A percentile compares a stretch with the other conserved stretches of the same genome.
Evolutionary conservation across 2,888 invertebrate species (phyloP).

Genomic region (Ypsolopha sequella): DNA sequence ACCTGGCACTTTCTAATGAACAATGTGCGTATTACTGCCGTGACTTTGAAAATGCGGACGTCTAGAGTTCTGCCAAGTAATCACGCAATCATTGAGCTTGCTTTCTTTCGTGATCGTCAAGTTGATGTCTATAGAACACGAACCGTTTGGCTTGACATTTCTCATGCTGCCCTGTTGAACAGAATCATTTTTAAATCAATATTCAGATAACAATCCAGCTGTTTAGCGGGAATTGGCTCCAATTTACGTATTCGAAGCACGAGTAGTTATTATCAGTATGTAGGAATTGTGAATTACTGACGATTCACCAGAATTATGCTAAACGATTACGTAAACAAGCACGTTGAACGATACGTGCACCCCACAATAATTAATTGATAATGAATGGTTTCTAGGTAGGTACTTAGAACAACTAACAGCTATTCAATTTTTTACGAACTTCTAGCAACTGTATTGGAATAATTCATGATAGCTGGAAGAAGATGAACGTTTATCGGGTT

Average conservation of each 20-base stretch:
- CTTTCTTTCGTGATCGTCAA: not conserved
- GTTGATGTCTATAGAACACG: too few species aligned
- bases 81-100: not conserved
- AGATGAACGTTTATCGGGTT: too few species aligned
- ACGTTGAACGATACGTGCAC: not conserved
- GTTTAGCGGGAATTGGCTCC: too few species aligned
- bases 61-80: not conserved
- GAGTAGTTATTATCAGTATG: not conserved
- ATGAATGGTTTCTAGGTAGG: not conserved
- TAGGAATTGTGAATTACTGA: not conserved
- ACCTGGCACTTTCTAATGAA: slow-evolving; percentile 61
- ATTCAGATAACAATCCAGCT: too few species aligned
- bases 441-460: too few species aligned
- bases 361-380: not conserved
- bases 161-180: too few species aligned
- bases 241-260: too few species aligned
- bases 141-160: too few species aligned
- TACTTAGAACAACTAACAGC: not conserved
- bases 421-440: too few species aligned
- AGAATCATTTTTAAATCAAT: too few species aligned
- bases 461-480: too few species aligned
- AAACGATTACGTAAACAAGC: not conserved
- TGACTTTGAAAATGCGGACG: slow-evolving; percentile 19
- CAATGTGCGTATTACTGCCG: slow-evolving; percentile 47
- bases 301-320: not conserved